A percentile compares a stretch with the other conserved stretches of the same genome.
Evolutionary conservation across 2,113 vertebrate genomes (phyloP).

Genomic region (Uria lomvia): DNA sequence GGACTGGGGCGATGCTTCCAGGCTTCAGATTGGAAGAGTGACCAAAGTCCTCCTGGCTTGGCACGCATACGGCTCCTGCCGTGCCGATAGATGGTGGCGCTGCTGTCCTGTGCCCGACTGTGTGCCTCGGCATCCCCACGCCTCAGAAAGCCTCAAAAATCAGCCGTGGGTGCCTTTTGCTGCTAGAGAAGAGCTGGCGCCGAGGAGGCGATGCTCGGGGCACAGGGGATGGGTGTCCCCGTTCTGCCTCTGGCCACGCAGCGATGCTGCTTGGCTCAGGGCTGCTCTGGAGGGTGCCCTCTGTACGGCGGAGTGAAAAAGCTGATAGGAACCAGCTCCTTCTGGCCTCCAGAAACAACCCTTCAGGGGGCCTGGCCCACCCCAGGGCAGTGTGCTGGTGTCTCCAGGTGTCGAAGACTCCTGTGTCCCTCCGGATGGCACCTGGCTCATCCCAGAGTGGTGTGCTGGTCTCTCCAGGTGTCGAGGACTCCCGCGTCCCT

Average conservation of each 20-base stretch:
- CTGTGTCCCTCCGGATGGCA: not conserved
- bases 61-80: not conserved
- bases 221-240: not conserved
- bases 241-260: not conserved
- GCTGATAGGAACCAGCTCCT: not conserved
- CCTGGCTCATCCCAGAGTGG: not conserved
- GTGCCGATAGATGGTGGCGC: accelerated
- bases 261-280: not conserved
- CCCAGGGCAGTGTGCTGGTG: not conserved
- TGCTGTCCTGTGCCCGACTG: not conserved
- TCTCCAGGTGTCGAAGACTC: accelerated
- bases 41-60: not conserved
- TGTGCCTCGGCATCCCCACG: not conserved
- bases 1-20: not conserved
- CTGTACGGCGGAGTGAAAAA: not conserved
- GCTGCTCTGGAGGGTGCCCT: not conserved
- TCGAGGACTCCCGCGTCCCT: accelerated
- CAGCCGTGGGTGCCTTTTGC: not conserved
- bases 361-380: not conserved
- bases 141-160: not conserved
- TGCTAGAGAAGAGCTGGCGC: not conserved
- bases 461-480: not conserved
- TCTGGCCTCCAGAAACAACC: not conserved
- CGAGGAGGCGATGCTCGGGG: accelerated
- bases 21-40: not conserved